phyloP scores from a whole-genome alignment of 2,888 invertebrate species.

The Ichneumoninae sp. region DNA sequence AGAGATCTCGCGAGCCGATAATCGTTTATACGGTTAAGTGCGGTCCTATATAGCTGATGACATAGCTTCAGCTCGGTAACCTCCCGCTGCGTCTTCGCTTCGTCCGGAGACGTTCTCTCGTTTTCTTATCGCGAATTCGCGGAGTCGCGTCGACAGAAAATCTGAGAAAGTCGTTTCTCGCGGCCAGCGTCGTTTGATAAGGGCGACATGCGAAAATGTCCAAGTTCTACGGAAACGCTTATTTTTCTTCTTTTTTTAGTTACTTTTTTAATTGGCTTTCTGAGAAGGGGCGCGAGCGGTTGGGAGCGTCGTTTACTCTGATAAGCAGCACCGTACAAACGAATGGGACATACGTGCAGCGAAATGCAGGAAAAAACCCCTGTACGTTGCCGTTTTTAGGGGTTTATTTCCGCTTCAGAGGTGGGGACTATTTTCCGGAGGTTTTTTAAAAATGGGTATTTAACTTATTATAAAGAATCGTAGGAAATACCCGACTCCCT shows the following conservation, averaged over 20 bases:
- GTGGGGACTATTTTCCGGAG: no score
- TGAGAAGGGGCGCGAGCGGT: neutral
- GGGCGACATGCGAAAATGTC: slow-evolving; percentile 7
- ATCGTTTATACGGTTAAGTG: slow-evolving; percentile 66
- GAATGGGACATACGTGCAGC: neutral
- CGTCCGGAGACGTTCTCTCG: slow-evolving; percentile 6
- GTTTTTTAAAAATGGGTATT: neutral
- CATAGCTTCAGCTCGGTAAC: slow-evolving; percentile 14
- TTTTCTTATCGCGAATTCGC: slow-evolving; percentile 52
- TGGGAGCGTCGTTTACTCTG: neutral
- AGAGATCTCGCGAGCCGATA: slow-evolving; percentile 65
- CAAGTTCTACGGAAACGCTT: slow-evolving; percentile 19
- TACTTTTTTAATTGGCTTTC: slow-evolving; percentile 10
- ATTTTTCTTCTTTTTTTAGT: slow-evolving; percentile 28
- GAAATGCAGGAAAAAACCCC: no score
- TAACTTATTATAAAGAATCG: neutral
- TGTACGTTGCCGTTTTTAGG: no score
- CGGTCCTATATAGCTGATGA: slow-evolving; percentile 42
- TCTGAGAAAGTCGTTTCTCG: slow-evolving; percentile 18
- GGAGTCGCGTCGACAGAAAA: slow-evolving; percentile 60
- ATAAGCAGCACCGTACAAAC: neutral
- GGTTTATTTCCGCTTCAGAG: no score
- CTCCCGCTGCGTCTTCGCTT: slow-evolving; percentile 15
- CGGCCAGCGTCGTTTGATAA: slow-evolving; percentile 55
- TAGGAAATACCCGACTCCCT: neutral